Conservation (phyloP, 2,888 invertebrate genomes). For the Leuctra nigra region DNA sequence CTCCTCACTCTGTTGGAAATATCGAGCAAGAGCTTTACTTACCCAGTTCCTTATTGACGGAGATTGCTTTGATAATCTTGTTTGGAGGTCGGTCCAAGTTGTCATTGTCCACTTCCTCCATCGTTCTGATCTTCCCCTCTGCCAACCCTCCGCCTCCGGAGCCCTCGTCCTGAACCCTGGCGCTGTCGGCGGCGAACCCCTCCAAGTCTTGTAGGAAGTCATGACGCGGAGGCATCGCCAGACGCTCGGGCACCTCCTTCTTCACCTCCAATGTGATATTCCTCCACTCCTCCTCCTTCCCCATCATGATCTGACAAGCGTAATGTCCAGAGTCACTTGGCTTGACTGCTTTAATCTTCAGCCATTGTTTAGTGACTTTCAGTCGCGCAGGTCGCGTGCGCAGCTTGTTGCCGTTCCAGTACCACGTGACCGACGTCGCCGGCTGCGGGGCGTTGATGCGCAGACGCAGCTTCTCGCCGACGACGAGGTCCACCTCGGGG, state of each 20-base stretch:
- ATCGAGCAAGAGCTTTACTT: background rate
- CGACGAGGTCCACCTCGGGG: conserved; percentile 37
- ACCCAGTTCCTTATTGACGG: conserved; percentile 1
- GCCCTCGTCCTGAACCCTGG: background rate
- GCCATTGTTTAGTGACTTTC: conserved; percentile 31
- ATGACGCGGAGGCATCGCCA: background rate
- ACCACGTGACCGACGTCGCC: conserved; percentile 40
- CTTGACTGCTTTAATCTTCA: conserved; percentile 45
- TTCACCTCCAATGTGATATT: conserved; percentile 32
- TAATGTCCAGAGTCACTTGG: conserved; percentile 46
- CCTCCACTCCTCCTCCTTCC: conserved; percentile 28
- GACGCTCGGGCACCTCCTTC: background rate
- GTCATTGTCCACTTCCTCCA: background rate
- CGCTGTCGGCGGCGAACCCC: conserved; percentile 14
- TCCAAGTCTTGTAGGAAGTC: conserved; percentile 10
- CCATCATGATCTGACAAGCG: conserved; percentile 36
- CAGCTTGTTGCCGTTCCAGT: conserved; percentile 41
- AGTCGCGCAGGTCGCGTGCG: conserved; percentile 29
- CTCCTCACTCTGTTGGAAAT: too few relatives aligned
- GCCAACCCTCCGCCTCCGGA: background rate
- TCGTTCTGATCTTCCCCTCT: background rate
- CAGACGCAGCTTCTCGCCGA: conserved; percentile 43
- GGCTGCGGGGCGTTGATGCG: conserved; percentile 38
- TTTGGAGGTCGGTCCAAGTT: background rate
- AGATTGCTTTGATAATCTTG: background rate